phyloP scores from a whole-genome alignment of 2,113 vertebrate species.

The Petrocephalus zakoni region DNA sequence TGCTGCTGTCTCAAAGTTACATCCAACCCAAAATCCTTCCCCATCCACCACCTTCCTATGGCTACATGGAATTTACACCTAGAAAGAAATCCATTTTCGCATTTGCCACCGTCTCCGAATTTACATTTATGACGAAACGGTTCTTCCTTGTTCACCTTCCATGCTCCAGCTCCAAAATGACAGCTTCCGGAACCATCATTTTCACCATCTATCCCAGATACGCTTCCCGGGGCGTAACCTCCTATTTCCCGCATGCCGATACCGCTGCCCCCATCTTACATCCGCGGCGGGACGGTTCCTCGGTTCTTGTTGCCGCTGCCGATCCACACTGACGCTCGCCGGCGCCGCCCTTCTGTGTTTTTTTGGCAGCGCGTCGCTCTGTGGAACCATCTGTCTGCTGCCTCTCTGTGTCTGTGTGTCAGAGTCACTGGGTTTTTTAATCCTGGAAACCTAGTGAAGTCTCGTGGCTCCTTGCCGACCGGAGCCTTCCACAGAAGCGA shows the following conservation, averaged over 20 bases:
- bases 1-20: not conserved
- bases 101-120: not conserved
- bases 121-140: not conserved
- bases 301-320: not conserved
- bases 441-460: slow-evolving; percentile 93
- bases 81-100: not conserved
- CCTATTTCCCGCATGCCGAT: not conserved
- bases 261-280: not conserved
- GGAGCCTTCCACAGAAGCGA: slow-evolving; percentile 71
- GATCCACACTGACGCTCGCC: slow-evolving; percentile 27
- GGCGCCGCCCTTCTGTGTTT: slow-evolving; percentile 82
- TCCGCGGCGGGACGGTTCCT: not conserved
- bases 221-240: not conserved
- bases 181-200: not conserved
- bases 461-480: slow-evolving; percentile 79
- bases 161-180: not conserved
- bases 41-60: not conserved
- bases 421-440: slow-evolving; percentile 84
- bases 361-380: slow-evolving; percentile 86
- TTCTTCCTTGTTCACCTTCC: not conserved
- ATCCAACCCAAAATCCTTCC: not conserved
- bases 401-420: slow-evolving; percentile 87
- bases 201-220: not conserved
- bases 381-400: slow-evolving; percentile 99
- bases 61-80: not conserved